phyloP scores from a whole-genome alignment of 2,113 vertebrate species.

The Barbus barbus region DNA sequence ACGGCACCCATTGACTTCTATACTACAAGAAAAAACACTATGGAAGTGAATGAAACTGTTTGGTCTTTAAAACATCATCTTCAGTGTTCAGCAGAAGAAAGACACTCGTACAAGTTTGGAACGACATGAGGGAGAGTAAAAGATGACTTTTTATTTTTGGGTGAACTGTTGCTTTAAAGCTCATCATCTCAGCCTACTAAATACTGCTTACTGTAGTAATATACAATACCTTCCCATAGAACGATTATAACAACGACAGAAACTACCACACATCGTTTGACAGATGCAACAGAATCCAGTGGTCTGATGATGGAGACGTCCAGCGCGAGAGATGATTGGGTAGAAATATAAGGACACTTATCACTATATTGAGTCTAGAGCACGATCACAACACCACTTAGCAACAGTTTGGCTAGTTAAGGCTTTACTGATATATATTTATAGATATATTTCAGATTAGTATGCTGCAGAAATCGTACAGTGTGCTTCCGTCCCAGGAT shows the following conservation, averaged over 20 bases:
- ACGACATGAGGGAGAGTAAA: background rate
- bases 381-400: constrained; percentile 53
- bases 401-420: constrained; percentile 57
- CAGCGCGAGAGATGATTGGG: background rate
- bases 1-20: no score
- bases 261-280: background rate
- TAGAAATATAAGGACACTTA: constrained; percentile 76
- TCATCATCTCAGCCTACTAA: background rate
- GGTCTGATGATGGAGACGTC: no score
- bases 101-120: no score
- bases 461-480: background rate
- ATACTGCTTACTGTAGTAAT: constrained; percentile 30
- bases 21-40: no score
- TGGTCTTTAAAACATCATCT: no score
- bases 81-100: no score
- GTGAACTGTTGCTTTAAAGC: no score
- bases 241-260: background rate
- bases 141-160: background rate
- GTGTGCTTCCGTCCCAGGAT: constrained; percentile 15
- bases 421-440: constrained; percentile 43
- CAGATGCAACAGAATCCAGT: background rate
- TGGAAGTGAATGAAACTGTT: no score
- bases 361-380: constrained; percentile 61
- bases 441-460: background rate
- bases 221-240: constrained; percentile 30